Conservation (phyloP, 2,888 invertebrate species). For the Idaea biselata region DNA sequence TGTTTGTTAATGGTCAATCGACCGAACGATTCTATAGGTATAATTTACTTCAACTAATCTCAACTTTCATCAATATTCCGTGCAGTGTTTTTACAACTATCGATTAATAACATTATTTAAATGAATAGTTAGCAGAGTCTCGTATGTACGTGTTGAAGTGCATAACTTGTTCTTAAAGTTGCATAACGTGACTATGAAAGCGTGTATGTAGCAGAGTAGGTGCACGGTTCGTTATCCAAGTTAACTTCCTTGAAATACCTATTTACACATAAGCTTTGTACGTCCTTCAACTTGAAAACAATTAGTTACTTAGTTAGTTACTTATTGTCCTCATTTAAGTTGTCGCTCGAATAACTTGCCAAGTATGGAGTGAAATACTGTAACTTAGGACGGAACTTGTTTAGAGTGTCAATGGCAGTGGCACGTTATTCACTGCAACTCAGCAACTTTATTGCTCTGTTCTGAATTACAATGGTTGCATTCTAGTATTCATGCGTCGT, state of each 20-base stretch:
- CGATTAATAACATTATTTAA: too few relatives aligned
- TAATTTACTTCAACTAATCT: neutral
- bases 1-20: too few relatives aligned
- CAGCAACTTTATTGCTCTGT: slow-evolving; percentile 42
- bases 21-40: neutral
- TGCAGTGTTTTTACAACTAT: too few relatives aligned
- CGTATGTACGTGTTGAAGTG: neutral
- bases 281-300: slow-evolving; percentile 40
- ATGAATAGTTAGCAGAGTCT: neutral
- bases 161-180: neutral
- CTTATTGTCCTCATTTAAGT: slow-evolving; percentile 51
- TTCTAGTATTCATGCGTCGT: slow-evolving; percentile 36
- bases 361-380: slow-evolving; percentile 37
- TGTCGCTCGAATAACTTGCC: slow-evolving; percentile 41
- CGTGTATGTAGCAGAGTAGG: neutral
- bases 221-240: slow-evolving; percentile 20
- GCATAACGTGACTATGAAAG: neutral
- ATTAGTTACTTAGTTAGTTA: slow-evolving; percentile 41
- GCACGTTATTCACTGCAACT: slow-evolving; percentile 45
- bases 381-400: slow-evolving; percentile 52
- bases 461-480: slow-evolving; percentile 45
- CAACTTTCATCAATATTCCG: neutral
- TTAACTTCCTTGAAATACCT: slow-evolving; percentile 26
- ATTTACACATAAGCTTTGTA: slow-evolving; percentile 32
- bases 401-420: slow-evolving; percentile 56